A percentile compares a stretch with the other conserved stretches of the same genome.
phyloP scores from a whole-genome alignment of 2,888 invertebrate genomes.

The Clepsis dumicolana region DNA sequence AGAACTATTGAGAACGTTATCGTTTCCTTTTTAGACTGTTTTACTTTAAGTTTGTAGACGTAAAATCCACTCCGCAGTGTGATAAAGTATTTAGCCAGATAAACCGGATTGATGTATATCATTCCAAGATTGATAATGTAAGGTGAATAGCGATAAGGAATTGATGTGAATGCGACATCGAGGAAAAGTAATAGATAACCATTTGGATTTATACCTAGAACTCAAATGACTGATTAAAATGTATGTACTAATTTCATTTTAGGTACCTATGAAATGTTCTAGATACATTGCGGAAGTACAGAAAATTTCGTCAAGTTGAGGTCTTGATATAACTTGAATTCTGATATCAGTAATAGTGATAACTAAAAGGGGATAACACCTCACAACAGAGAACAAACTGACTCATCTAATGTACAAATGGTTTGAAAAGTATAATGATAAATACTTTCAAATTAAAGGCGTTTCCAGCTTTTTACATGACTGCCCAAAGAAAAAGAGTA shows the following conservation, averaged over 20 bases:
- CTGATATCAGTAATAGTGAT: too few relatives aligned
- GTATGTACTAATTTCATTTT: neutral
- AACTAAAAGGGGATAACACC: too few relatives aligned
- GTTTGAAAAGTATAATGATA: too few relatives aligned
- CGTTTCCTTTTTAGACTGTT: slow-evolving; percentile 21
- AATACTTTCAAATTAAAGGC: too few relatives aligned
- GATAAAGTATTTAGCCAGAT: slow-evolving; percentile 35
- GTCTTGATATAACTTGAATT: too few relatives aligned
- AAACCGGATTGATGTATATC: slow-evolving; percentile 20
- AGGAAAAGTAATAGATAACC: slow-evolving; percentile 1
- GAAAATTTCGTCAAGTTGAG: too few relatives aligned
- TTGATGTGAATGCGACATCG: slow-evolving; percentile 2
- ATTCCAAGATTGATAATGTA: slow-evolving; percentile 27
- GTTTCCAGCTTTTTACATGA: too few relatives aligned
- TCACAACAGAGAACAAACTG: too few relatives aligned
- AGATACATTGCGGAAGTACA: too few relatives aligned
- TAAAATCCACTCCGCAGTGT: slow-evolving; percentile 31
- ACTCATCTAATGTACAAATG: too few relatives aligned
- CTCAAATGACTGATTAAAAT: neutral
- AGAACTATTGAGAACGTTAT: slow-evolving; percentile 24
- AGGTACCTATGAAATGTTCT: too few relatives aligned
- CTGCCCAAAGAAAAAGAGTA: too few relatives aligned
- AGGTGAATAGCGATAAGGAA: neutral
- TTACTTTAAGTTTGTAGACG: slow-evolving; percentile 5
- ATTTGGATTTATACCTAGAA: slow-evolving; percentile 5